These are phyloP conservation scores for Brachyhypopomus gauderio DNA, from an alignment of 2,113 vertebrate species.

Conservation along the genomic window DNA sequence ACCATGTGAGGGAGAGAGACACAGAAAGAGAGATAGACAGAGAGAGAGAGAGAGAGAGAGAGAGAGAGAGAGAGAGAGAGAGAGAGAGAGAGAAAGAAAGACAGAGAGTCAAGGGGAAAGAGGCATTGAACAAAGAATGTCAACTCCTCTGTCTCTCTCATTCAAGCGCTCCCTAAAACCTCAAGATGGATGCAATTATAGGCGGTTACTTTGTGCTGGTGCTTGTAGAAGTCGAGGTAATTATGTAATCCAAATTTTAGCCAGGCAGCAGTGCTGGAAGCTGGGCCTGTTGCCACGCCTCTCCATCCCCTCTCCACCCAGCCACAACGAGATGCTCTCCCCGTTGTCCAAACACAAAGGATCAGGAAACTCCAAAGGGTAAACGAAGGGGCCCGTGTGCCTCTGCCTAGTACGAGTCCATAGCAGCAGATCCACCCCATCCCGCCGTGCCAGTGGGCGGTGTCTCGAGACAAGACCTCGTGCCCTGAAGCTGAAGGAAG, in stretches of 20 bases:
- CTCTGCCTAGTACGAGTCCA: slow-evolving; percentile 62
- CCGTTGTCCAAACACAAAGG: slow-evolving; percentile 64
- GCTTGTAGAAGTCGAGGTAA: slow-evolving; percentile 67
- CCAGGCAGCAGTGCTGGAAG: slow-evolving; percentile 61
- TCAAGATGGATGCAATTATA: slow-evolving; percentile 73
- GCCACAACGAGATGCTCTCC: slow-evolving; percentile 69
- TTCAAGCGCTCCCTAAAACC: slow-evolving; percentile 65
- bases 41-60: slow-evolving; percentile 27
- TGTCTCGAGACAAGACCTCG: not conserved
- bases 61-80: slow-evolving; percentile 46
- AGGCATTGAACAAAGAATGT: slow-evolving; percentile 32
- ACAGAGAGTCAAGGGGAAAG: slow-evolving; percentile 11
- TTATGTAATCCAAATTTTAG: slow-evolving; percentile 74
- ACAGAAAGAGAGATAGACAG: slow-evolving; percentile 24
- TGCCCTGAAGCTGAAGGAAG: not conserved
- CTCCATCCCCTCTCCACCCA: slow-evolving; percentile 67
- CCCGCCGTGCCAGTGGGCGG: not conserved
- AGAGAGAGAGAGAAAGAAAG: slow-evolving; percentile 17
- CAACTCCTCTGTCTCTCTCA: slow-evolving; percentile 54
- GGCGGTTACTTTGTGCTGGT: slow-evolving; percentile 60
- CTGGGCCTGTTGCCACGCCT: slow-evolving; percentile 67
- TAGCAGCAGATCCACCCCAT: not conserved
- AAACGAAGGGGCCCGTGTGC: slow-evolving; percentile 58
- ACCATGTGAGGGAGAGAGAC: not conserved
- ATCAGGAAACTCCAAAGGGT: slow-evolving; percentile 59